Base-by-base conservation (phyloP, 2,797 vertebrate species). In the Tamandua tetradactyla region DNA sequence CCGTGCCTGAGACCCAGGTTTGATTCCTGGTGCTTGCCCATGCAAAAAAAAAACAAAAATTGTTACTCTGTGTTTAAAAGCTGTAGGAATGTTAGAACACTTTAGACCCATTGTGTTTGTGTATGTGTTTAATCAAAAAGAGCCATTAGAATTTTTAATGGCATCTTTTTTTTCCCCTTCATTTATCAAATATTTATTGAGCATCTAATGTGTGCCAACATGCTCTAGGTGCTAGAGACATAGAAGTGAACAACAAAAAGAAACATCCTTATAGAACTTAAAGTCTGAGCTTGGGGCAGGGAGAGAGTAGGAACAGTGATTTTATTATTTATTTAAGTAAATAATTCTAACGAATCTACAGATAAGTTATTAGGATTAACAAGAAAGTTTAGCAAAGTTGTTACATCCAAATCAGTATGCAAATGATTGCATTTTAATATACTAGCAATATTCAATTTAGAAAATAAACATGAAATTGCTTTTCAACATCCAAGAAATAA, bases 321-420 rank as follows among this genome's bases (percentile, higher is more conserved):
- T n/a, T n/a, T n/a, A n/a, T n/a, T n/a, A n/a, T n/a, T 78, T 83
- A 37, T 89, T n/a, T 72, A 93, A 61, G 69, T 75, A 55, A 80
- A 89, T 89, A 76, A 27, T 32, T 42, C 5, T 71, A 10, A 30
- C 59, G 62, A 85, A 25, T 61, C 68, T 59, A 42, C 55, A 87
- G 27, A n/a, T 52, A 37, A 68, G 71, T 30, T 71, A 37, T 37
- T n/a, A 49, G 47, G 64, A 47, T 75, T 83, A 61, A 23, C 64
- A 89, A 52, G 52, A 71, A 89, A 37, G 47, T 7, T 94, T 68
- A 37, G 49, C 32, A 66, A 64, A 14, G 3, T 86, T 66, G 10
- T 59, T 71, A 47, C 6, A 17, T 37, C 71, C 10, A 64, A 90
- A 42, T 47, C 30, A 55, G 5, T 42, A 42, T 55, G 15, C 90